phyloP scores from a whole-genome alignment of 2,113 vertebrate species.

The Mobula birostris region DNA sequence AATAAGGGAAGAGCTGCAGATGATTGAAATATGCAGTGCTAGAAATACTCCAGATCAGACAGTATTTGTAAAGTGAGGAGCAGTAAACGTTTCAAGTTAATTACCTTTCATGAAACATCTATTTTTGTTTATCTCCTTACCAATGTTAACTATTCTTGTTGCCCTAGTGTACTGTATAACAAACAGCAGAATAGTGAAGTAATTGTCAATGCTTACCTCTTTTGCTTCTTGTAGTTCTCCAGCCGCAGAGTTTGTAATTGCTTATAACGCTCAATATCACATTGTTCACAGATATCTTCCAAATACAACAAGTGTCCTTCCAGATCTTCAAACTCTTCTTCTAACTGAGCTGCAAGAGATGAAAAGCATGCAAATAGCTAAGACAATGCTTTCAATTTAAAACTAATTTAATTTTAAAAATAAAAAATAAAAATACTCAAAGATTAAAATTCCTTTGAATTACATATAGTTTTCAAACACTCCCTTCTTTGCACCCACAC shows the following conservation, averaged over 20 bases:
- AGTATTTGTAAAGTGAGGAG: no score
- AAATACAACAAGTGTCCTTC: conserved; percentile 73
- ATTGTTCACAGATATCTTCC: conserved; percentile 80
- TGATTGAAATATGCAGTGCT: no score
- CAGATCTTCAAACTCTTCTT: conserved; percentile 83
- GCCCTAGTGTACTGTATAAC: not conserved
- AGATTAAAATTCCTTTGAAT: not conserved
- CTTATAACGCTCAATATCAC: conserved; percentile 75
- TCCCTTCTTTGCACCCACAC: no score
- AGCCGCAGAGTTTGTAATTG: conserved; percentile 67
- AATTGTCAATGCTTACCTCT: conserved; percentile 63
- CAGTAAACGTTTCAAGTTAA: no score
- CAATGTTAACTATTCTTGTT: no score
- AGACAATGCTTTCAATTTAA: not conserved
- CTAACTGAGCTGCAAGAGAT: conserved; percentile 67
- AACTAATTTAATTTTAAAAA: not conserved
- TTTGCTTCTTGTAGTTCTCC: conserved; percentile 79
- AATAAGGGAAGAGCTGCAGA: no score
- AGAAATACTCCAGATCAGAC: no score
- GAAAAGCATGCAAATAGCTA: conserved; percentile 38
- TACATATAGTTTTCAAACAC: no score
- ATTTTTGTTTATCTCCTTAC: no score
- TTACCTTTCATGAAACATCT: no score
- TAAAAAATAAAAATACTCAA: not conserved
- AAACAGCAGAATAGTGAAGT: not conserved